These are phyloP conservation scores for Paradisaea rubra DNA, from an alignment of 2,113 vertebrate genomes.

Conservation along the genomic window DNA sequence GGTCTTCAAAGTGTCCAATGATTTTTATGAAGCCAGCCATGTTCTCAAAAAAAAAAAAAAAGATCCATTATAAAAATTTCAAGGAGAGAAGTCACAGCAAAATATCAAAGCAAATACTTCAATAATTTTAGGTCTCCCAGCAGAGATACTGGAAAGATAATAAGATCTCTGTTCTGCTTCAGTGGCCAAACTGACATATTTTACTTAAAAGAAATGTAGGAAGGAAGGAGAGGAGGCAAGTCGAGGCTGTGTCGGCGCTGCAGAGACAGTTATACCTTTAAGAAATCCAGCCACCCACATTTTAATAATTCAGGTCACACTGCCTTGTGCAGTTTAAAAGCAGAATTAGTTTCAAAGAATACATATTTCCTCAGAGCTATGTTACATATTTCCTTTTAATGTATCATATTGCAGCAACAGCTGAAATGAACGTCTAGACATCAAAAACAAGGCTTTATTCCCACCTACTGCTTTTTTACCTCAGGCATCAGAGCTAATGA, in stretches of 20 bases:
- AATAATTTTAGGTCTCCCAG: slow-evolving; percentile 69
- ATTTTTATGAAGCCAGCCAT: slow-evolving; percentile 42
- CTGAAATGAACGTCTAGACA: slow-evolving; percentile 74
- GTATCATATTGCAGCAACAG: slow-evolving; percentile 72
- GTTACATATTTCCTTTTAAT: slow-evolving; percentile 76
- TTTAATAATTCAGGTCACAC: slow-evolving; percentile 72
- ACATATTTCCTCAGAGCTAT: slow-evolving; percentile 73
- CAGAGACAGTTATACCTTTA: slow-evolving; percentile 40
- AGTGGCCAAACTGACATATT: slow-evolving; percentile 58
- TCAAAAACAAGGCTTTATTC: slow-evolving; percentile 71
- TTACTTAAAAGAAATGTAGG: slow-evolving; percentile 52
- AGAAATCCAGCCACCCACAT: slow-evolving; percentile 64
- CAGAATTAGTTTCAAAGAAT: slow-evolving; percentile 75
- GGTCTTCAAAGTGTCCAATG: slow-evolving; percentile 20
- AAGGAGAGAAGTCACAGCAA: slow-evolving; percentile 48
- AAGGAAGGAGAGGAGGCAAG: slow-evolving; percentile 24
- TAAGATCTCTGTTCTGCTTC: slow-evolving; percentile 59
- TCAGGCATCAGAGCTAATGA: slow-evolving; percentile 76
- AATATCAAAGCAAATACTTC: slow-evolving; percentile 70
- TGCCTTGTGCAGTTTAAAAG: slow-evolving; percentile 68
- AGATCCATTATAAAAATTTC: slow-evolving; percentile 59
- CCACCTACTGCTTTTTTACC: slow-evolving; percentile 74
- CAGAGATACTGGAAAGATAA: slow-evolving; percentile 63
- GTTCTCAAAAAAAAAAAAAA: slow-evolving; percentile 16
- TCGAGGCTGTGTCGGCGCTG: background rate